Conservation (phyloP, 2,888 invertebrate species). For the Cenopis cana region DNA sequence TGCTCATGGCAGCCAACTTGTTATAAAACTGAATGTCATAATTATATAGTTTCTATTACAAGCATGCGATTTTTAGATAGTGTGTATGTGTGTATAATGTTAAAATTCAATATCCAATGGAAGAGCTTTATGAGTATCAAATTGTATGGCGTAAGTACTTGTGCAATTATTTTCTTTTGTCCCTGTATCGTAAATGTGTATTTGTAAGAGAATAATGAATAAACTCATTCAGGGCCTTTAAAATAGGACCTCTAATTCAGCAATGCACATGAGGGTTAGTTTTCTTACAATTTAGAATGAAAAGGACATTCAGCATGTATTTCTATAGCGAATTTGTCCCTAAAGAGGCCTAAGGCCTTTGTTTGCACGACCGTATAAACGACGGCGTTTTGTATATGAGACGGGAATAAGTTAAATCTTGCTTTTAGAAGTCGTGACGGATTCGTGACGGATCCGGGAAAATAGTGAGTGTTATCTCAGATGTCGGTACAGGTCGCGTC, state of each 20-base stretch:
- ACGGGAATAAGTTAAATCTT: constrained; percentile 18
- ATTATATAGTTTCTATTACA: too few species aligned
- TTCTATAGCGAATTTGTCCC: constrained; percentile 37
- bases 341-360: constrained; percentile 33
- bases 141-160: background rate
- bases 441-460: background rate
- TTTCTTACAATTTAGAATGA: constrained; percentile 39
- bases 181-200: background rate
- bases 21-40: too few species aligned
- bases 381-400: constrained; percentile 33
- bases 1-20: too few species aligned
- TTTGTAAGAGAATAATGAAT: background rate
- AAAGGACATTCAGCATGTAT: constrained; percentile 35
- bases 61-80: too few species aligned
- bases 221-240: background rate
- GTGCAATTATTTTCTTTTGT: background rate
- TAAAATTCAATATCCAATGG: too few species aligned
- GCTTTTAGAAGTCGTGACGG: constrained; percentile 9
- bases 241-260: constrained; percentile 22
- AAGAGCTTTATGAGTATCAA: too few species aligned
- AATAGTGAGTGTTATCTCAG: too few species aligned
- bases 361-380: constrained; percentile 35
- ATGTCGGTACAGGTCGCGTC: too few species aligned
- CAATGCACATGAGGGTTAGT: constrained; percentile 20
- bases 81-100: too few species aligned